Percentiles rank a stretch among this genome's conserved stretches.
Evolutionary conservation across 2,797 vertebrate species (phyloP).

Genomic region (Hoplostethus mediterraneus): DNA sequence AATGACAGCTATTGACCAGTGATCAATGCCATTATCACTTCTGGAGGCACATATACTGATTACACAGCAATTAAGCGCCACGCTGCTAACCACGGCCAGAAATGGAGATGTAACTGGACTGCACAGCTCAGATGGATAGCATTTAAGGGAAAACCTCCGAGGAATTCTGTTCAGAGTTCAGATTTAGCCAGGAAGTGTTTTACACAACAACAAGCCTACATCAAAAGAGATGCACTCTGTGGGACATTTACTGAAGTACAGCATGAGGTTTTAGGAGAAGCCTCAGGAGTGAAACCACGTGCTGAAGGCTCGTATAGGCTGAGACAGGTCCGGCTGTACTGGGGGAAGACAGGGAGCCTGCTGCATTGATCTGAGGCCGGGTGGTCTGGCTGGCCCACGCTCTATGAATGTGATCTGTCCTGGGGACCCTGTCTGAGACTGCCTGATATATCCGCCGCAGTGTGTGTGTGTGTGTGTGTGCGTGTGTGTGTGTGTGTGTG

Average conservation of each 20-base stretch:
- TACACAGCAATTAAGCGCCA: constrained; percentile 31
- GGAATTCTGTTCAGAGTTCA: neutral
- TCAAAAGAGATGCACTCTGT: neutral
- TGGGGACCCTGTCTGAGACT: constrained; percentile 49
- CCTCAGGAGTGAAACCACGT: constrained; percentile 1
- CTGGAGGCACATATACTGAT: constrained; percentile 58
- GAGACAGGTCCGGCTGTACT: constrained; percentile 32
- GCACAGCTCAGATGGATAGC: neutral
- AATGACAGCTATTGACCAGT: constrained; percentile 56
- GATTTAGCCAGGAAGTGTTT: constrained; percentile 6
- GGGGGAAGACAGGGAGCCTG: constrained; percentile 41
- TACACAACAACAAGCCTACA: neutral
- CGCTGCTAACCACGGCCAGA: constrained; percentile 18
- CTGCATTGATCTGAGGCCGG: constrained; percentile 56
- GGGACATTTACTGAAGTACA: neutral
- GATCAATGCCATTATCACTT: constrained; percentile 71
- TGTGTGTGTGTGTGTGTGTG: constrained; percentile 23
- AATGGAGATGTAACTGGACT: neutral
- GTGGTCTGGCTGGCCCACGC: constrained; percentile 46
- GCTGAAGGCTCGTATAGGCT: constrained; percentile 17
- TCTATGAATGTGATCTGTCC: constrained; percentile 28
- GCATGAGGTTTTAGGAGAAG: neutral
- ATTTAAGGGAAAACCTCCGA: neutral
- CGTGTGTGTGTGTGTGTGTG: constrained; percentile 32
- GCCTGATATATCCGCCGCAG: constrained; percentile 45